Conservation (phyloP, 2,113 vertebrate genomes). For the Aspiorhynchus laticeps region DNA sequence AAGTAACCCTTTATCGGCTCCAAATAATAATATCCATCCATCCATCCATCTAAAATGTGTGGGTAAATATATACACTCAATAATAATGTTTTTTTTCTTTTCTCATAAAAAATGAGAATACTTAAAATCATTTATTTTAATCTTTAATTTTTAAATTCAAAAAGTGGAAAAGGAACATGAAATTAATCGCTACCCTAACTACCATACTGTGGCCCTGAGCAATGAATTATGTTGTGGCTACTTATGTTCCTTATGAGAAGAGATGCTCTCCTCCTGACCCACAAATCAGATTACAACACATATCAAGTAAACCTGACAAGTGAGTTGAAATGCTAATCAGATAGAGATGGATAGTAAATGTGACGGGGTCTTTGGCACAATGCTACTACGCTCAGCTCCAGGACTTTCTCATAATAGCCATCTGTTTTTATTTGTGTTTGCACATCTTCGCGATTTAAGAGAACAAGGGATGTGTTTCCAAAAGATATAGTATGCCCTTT, state of each 20-base stretch:
- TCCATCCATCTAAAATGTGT: too few species aligned
- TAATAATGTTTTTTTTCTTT: neutral
- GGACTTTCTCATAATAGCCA: constrained; percentile 66
- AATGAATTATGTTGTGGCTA: neutral
- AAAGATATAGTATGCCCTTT: constrained; percentile 79
- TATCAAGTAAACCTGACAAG: constrained; percentile 31
- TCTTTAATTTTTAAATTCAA: neutral
- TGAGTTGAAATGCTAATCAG: constrained; percentile 63
- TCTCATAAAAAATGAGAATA: too few species aligned
- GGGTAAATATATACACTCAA: too few species aligned
- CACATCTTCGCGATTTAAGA: constrained; percentile 70
- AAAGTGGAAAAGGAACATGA: neutral
- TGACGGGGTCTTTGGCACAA: constrained; percentile 58
- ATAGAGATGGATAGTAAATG: constrained; percentile 69
- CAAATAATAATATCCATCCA: neutral
- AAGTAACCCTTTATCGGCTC: too few species aligned
- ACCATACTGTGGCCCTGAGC: neutral
- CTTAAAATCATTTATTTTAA: neutral
- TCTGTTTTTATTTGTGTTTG: constrained; percentile 69
- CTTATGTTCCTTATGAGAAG: neutral
- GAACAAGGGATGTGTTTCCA: constrained; percentile 71
- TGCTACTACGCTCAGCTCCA: constrained; percentile 62
- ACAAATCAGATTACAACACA: constrained; percentile 30
- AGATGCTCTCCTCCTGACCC: neutral
- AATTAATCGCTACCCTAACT: neutral